Evolutionary conservation across 2,888 invertebrate genomes (phyloP), one percentile per base, ranked within the genome.

Genomic region (Nephrotoma appendiculata): DNA sequence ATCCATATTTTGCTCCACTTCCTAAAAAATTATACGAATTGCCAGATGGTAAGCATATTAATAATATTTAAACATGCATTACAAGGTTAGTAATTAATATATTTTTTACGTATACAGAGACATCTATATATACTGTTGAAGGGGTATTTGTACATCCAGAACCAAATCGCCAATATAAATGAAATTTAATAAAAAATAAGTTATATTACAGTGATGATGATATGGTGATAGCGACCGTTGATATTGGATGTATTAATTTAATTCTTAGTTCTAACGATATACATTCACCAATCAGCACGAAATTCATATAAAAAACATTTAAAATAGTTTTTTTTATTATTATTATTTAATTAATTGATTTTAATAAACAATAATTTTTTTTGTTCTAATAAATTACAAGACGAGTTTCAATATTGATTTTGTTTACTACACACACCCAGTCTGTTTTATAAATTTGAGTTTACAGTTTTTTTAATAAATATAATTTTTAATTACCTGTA

Each of bases 121-220:
- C 97, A 90, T 98, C 98, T 90, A 97, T 99, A 93, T 98, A 97
- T 93, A 97, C 96, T 90, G 97, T 98, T 91, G 97, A 98, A 92
- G 98, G 98, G 90, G 95, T 98, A 89, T 95, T 95, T 92, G 92
- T 98, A 90, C 95, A 95, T 91, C 95, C 96, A 87, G 98, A 98
- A 92, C 91, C 92, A 87, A 91, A 92, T 89, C 90, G 92, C 89
- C 94, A 95, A 90, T 91, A 89, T 89, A 92, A 92, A 92, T 92
- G 92, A 92, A 92, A 92, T 85, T 84, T 84, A 84, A 42, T 84
- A 41, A 84, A 84, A 84, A 84, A 84, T 84, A 43, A 84, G 43
- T 71, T 71, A 71, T 71, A 71, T 71, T 84, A 84, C 43, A 43
- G 43, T 84, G 84, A 84, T 43, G 84, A 84, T 84, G 84, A 84